These are phyloP conservation scores for Cricetomys ansorgei DNA, from an alignment of 2,113 vertebrate genomes.

Conservation along the genomic window DNA sequence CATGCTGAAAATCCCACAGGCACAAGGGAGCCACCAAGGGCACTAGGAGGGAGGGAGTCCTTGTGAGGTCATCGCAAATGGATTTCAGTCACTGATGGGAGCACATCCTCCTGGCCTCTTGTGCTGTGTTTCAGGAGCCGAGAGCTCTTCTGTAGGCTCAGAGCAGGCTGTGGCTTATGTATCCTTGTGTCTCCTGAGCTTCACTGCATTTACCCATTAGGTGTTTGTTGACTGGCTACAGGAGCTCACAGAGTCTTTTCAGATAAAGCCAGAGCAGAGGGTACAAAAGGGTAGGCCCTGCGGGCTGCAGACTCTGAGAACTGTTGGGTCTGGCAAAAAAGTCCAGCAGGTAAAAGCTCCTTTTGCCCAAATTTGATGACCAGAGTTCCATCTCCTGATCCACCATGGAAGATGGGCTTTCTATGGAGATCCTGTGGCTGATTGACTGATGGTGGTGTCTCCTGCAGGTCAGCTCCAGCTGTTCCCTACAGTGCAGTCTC, in stretches of 20 bases:
- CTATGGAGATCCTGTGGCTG: neutral
- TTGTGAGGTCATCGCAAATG: rapidly evolving
- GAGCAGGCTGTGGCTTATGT: neutral
- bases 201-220: neutral
- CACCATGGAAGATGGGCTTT: neutral
- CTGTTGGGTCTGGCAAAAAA: neutral
- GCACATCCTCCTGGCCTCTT: neutral
- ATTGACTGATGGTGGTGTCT: rapidly evolving
- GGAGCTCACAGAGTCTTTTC: neutral
- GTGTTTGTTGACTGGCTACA: neutral
- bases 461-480: neutral
- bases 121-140: too few species aligned
- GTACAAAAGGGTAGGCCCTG: rapidly evolving
- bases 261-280: neutral
- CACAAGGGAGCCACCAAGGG: neutral
- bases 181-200: neutral
- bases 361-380: neutral
- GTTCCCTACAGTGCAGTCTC: neutral
- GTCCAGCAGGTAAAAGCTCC: neutral
- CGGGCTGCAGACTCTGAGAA: rapidly evolving
- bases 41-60: rapidly evolving
- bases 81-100: neutral
- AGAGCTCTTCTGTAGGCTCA: neutral
- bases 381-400: neutral
- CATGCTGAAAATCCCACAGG: neutral